A percentile compares a stretch with the other conserved stretches of the same genome.
Evolutionary conservation across 2,888 invertebrate species (phyloP).

Genomic region (Ceriagrion tenellum): DNA sequence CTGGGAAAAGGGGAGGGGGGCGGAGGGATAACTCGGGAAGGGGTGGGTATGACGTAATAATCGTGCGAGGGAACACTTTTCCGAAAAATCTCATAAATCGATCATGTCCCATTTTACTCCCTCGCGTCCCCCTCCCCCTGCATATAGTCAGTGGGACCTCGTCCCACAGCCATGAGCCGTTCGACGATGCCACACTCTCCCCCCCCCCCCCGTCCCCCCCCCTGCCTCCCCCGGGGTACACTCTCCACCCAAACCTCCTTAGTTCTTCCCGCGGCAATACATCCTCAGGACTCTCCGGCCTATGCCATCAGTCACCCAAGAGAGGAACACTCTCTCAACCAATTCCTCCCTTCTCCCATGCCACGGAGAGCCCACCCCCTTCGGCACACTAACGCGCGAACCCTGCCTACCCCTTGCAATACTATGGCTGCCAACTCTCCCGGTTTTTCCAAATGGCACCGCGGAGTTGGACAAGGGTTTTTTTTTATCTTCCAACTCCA

Average conservation of each 20-base stretch:
- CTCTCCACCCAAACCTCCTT: background rate
- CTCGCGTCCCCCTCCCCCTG: background rate
- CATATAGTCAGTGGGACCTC: background rate
- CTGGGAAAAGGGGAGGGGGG: background rate
- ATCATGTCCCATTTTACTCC: constrained; percentile 49
- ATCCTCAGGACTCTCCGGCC: constrained; percentile 24
- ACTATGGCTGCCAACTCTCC: too few species aligned
- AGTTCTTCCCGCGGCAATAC: constrained; percentile 13
- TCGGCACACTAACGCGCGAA: background rate
- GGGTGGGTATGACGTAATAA: constrained; percentile 46
- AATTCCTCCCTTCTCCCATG: background rate
- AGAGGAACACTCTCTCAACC: background rate
- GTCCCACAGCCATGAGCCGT: background rate
- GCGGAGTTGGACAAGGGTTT: too few species aligned
- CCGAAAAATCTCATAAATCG: constrained; percentile 64
- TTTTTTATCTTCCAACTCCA: too few species aligned
- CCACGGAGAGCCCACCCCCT: background rate
- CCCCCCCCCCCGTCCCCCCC: too few species aligned
- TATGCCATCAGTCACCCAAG: constrained; percentile 34
- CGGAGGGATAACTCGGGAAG: background rate
- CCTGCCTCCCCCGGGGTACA: too few species aligned
- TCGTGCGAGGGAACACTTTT: constrained; percentile 57
- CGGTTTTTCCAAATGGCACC: too few species aligned
- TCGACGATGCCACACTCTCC: background rate
- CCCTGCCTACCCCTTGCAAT: too few species aligned